These are phyloP conservation scores for Ia io DNA, from an alignment of 2,113 vertebrate species.

Conservation along the genomic window DNA sequence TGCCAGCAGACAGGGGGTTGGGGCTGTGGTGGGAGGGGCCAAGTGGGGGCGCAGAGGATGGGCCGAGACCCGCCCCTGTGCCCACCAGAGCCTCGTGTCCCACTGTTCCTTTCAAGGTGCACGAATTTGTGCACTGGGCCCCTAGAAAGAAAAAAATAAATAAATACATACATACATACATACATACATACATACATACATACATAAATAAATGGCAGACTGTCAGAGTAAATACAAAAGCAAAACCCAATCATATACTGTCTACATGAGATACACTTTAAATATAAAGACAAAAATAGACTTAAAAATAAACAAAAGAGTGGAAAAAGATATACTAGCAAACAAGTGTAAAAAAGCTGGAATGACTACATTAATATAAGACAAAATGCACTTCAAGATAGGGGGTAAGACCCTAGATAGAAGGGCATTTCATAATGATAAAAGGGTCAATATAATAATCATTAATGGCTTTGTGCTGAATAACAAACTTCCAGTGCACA, in stretches of 20 bases:
- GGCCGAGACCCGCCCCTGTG: too few species aligned
- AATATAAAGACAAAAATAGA: not conserved
- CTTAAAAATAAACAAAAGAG: not conserved
- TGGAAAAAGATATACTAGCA: not conserved
- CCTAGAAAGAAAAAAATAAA: too few species aligned
- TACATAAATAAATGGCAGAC: too few species aligned
- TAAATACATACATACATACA: too few species aligned
- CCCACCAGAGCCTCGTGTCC: too few species aligned
- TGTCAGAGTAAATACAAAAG: not conserved
- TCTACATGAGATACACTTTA: not conserved
- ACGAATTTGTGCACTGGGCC: too few species aligned
- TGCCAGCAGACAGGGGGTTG: too few species aligned
- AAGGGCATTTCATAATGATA: not conserved
- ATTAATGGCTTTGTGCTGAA: not conserved
- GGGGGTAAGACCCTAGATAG: too few species aligned
- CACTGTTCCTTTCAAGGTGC: too few species aligned
- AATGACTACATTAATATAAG: not conserved
- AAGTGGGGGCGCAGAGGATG: too few species aligned
- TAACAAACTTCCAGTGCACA: not conserved
- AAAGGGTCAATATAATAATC: not conserved
- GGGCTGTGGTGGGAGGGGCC: too few species aligned
- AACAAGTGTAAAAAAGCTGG: not conserved
- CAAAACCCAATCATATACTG: not conserved
- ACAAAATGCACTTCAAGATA: not conserved
- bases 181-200: too few species aligned